These are phyloP conservation scores for Polyploca ridens DNA, from an alignment of 2,888 invertebrate species.

Conservation along the genomic window DNA sequence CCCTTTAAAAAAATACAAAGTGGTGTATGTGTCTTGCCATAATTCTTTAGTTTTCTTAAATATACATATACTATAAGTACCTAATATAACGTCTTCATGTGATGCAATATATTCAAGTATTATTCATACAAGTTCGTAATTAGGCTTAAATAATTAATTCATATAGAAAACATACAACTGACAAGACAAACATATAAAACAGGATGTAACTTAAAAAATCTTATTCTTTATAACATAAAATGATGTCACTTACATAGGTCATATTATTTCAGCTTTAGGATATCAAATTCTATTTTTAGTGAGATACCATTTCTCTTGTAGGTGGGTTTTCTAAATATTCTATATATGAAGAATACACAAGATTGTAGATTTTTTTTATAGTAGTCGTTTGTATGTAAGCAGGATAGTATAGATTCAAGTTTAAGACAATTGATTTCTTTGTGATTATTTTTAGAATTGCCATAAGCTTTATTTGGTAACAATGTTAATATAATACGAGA, in stretches of 20 bases:
- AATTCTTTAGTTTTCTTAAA: too few species aligned
- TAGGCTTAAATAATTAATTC: neutral
- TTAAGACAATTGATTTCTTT: neutral
- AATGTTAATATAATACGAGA: constrained; percentile 19
- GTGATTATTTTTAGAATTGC: neutral
- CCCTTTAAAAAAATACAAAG: too few species aligned
- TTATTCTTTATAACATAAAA: neutral
- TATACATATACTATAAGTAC: too few species aligned
- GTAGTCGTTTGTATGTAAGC: neutral
- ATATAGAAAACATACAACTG: neutral
- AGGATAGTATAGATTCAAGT: neutral
- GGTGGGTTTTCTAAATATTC: neutral
- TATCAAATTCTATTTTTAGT: constrained; percentile 4
- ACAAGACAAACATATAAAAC: neutral
- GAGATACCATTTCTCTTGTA: neutral
- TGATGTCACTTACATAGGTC: neutral
- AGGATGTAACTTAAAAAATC: neutral
- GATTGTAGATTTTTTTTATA: neutral
- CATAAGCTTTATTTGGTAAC: constrained; percentile 8
- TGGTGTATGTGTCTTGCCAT: too few species aligned
- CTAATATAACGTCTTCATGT: neutral
- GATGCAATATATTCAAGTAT: neutral
- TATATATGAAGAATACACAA: neutral
- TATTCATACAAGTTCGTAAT: neutral
- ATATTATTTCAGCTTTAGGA: neutral